phyloP scores from a whole-genome alignment of 2,888 invertebrate species.

The Choristoneura rosaceana region DNA sequence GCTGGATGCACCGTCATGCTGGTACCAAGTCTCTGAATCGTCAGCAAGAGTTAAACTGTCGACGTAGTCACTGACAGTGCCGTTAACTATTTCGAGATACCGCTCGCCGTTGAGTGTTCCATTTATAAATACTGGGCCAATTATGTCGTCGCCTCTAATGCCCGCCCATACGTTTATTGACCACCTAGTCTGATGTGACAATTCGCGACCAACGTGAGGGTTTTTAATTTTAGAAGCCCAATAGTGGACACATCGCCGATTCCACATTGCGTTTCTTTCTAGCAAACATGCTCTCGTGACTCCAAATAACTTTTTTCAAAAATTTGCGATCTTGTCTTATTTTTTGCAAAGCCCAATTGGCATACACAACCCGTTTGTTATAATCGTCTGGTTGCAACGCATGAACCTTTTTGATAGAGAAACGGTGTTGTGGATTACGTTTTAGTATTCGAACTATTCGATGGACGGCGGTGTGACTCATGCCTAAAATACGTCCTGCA shows the following conservation, averaged over 20 bases:
- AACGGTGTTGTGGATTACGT: no score
- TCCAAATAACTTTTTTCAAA: constrained; percentile 10
- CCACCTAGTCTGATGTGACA: constrained; percentile 13
- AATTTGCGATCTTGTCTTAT: constrained; percentile 13
- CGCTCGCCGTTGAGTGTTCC: constrained; percentile 1
- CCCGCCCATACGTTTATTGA: not conserved
- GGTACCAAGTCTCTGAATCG: not conserved
- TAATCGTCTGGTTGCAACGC: no score
- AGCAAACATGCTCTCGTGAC: constrained; percentile 9
- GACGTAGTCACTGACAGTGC: not conserved
- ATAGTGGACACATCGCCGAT: not conserved
- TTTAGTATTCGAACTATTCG: not conserved
- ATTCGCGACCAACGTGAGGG: constrained; percentile 16
- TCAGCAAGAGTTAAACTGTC: constrained; percentile 1
- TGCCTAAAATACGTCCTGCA: constrained; percentile 22
- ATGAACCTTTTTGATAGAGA: no score
- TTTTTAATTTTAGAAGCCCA: constrained; percentile 12
- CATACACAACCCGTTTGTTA: no score
- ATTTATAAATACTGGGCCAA: constrained; percentile 14
- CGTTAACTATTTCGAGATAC: constrained; percentile 9
- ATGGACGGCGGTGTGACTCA: not conserved
- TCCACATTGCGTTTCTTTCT: not conserved
- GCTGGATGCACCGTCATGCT: not conserved
- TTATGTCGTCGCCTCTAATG: constrained; percentile 1
- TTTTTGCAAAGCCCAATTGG: not conserved